phyloP scores from a whole-genome alignment of 2,113 vertebrate species.

The Herpetotheres cachinnans region DNA sequence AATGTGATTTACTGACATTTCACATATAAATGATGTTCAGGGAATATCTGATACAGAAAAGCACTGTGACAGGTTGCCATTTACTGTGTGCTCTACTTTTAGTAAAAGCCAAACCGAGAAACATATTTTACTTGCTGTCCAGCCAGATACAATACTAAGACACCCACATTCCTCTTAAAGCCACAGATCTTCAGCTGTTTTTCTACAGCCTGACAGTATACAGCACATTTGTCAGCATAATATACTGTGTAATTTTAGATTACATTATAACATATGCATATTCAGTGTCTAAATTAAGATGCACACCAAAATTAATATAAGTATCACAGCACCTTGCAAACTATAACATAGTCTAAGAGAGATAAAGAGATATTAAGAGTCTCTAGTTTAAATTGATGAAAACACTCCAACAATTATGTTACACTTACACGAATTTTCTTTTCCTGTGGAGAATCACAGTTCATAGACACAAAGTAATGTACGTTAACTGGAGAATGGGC shows the following conservation, averaged over 20 bases:
- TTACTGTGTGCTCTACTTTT: background rate
- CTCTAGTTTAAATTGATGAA: slow-evolving; percentile 15
- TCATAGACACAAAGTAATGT: background rate
- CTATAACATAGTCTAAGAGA: background rate
- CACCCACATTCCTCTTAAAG: slow-evolving; percentile 69
- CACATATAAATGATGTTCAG: background rate
- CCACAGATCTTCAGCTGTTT: slow-evolving; percentile 72
- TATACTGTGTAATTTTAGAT: background rate
- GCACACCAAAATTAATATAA: slow-evolving; percentile 16
- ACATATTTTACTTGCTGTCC: slow-evolving; percentile 68
- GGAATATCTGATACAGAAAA: background rate
- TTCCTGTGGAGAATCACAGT: background rate
- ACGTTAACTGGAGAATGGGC: background rate
- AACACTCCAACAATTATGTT: slow-evolving; percentile 18
- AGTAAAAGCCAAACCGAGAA: background rate
- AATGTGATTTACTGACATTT: background rate
- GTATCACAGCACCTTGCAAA: slow-evolving; percentile 22
- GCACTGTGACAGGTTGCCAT: background rate
- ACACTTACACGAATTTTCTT: background rate
- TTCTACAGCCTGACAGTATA: slow-evolving; percentile 72
- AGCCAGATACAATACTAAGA: slow-evolving; percentile 72
- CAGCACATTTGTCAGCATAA: slow-evolving; percentile 57
- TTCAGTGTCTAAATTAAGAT: background rate
- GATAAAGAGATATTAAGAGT: background rate
- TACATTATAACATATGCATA: background rate